A percentile compares a stretch with the other conserved stretches of the same genome.
These are phyloP conservation scores for Sapajus apella DNA, from an alignment of 2,113 vertebrate genomes.

Conservation along the genomic window DNA sequence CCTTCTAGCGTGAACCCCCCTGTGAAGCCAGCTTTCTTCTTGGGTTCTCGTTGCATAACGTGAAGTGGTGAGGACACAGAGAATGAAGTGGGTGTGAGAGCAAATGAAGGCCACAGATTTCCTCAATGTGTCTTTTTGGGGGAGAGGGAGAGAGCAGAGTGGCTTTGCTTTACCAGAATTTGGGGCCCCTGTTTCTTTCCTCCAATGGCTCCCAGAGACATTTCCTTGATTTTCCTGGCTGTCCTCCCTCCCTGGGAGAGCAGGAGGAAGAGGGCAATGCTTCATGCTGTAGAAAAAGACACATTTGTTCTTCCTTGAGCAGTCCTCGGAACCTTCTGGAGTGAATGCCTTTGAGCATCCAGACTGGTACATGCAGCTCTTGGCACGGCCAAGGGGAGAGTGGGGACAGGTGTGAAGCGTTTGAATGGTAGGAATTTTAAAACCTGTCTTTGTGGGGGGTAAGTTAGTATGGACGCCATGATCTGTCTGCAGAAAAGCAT, in stretches of 20 bases:
- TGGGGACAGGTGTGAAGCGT: neutral
- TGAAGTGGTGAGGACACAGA: rapidly evolving
- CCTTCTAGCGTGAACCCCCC: no score
- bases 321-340: neutral
- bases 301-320: neutral
- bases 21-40: no score
- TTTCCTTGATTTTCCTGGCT: neutral
- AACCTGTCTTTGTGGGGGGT: neutral
- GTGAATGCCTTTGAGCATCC: neutral
- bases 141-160: neutral
- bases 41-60: rapidly evolving
- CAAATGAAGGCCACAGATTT: rapidly evolving
- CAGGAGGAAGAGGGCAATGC: neutral
- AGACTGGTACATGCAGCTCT: neutral
- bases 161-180: neutral
- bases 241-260: neutral
- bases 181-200: neutral
- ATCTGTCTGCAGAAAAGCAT: neutral
- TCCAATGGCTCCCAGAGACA: neutral
- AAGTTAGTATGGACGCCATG: neutral
- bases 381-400: rapidly evolving
- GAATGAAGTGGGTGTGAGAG: rapidly evolving
- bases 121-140: rapidly evolving
- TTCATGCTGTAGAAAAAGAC: neutral
- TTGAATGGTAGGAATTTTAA: neutral